Conservation (phyloP, 2,888 invertebrate genomes). For the Antheraea yamamai region DNA sequence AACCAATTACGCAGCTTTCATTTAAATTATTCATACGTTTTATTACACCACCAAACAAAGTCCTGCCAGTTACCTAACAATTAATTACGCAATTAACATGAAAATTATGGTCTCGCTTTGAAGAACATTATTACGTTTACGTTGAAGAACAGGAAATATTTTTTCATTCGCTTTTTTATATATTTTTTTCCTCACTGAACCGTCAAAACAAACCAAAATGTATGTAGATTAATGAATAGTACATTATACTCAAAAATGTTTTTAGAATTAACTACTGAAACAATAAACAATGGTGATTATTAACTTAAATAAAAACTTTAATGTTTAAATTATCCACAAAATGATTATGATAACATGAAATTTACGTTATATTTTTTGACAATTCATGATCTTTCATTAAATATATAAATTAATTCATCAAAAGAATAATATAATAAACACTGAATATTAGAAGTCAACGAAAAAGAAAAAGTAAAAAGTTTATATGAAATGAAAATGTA, state of each 20-base stretch:
- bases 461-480: not conserved
- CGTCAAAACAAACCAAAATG: conserved; percentile 25
- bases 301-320: not conserved
- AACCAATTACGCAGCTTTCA: not conserved
- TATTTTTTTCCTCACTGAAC: not conserved
- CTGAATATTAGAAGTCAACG: not conserved
- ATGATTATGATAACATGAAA: not conserved
- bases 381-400: not conserved
- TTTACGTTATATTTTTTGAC: not conserved
- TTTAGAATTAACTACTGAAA: not conserved
- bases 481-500: not conserved
- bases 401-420: not conserved
- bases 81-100: conserved; percentile 65
- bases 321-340: conserved; percentile 1
- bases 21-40: not conserved
- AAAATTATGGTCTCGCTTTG: conserved; percentile 60
- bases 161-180: not conserved
- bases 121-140: conserved; percentile 37
- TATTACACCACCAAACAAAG: conserved; percentile 10
- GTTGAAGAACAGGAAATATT: conserved; percentile 28
- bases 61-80: conserved; percentile 50
- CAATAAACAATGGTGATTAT: not conserved
- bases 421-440: not conserved
- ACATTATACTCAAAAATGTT: not conserved
- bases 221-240: conserved; percentile 27